Evolutionary conservation across 35 echinoderm and acorn worm genomes (phyloP).

Genomic region (Strongylocentrotus purpuratus): DNA sequence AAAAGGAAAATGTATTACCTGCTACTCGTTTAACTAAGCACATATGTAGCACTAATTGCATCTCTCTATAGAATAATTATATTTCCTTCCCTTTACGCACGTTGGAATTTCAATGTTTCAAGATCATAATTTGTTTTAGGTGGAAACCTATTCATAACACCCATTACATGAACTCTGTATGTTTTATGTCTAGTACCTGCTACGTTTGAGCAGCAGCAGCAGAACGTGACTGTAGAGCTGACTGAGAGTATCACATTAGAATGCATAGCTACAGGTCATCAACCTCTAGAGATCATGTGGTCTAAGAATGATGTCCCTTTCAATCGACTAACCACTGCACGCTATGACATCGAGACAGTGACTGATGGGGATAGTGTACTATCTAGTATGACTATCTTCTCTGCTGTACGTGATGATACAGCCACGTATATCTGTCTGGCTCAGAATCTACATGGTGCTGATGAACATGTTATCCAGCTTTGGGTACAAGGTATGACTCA

Average conservation of each 20-base stretch:
- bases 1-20: no score
- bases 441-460: slow-evolving; percentile 79
- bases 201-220: slow-evolving; percentile 70
- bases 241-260: slow-evolving; percentile 53
- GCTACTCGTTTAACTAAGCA: no score
- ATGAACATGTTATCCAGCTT: slow-evolving; percentile 69
- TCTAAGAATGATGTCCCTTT: slow-evolving; percentile 75
- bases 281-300: slow-evolving; percentile 78
- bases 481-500: slow-evolving; percentile 77
- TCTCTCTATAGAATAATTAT: no score
- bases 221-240: slow-evolving; percentile 69
- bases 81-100: no score
- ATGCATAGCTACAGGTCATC: slow-evolving; percentile 73
- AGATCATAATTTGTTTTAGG: no score
- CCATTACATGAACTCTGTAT: background rate
- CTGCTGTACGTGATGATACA: slow-evolving; percentile 74
- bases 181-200: slow-evolving; percentile 75
- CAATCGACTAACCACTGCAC: slow-evolving; percentile 54
- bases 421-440: slow-evolving; percentile 86
- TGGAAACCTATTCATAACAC: no score
- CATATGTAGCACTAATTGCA: no score
- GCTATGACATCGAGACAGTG: slow-evolving; percentile 66
- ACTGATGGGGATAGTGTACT: slow-evolving; percentile 25
- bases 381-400: slow-evolving; percentile 74
- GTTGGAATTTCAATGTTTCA: no score